Base-by-base conservation (phyloP, 2,113 vertebrate genomes). In the mouse (Mus musculus) region DNA sequence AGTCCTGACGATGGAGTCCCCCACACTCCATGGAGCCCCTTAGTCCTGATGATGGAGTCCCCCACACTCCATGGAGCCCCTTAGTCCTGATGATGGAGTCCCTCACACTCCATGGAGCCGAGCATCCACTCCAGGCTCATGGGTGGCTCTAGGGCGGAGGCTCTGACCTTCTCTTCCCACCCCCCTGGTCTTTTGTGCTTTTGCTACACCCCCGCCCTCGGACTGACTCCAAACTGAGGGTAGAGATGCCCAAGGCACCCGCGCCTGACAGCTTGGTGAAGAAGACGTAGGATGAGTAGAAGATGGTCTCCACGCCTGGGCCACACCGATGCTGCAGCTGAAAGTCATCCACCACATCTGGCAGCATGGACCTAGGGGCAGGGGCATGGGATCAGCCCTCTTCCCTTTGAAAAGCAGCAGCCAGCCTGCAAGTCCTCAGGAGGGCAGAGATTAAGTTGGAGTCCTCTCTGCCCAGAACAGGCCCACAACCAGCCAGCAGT, bases 281-380 rank as follows among this genome's bases (percentile, higher is more conserved):
- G 98, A 99, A 99, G 92, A 99, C 99, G 0, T 99, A 99, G 96
- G 99, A 99, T 1, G 99, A 99, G 98, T 99, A 99, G 98, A 99
- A 99, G 98, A 99, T 99, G 91, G 99, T 99, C 98, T 99, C 99
- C 10, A 99, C 98, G 91, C 99, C 99, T 0, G 99, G 99, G 89
- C 99, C 99, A 86, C 98, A 99, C 0, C 87, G 98, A 97, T 99
- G 99, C 94, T 98, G 98, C 98, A 99, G 96, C 93, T 99, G 98
- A 98, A 99, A 99, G 97, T 99, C 99, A 95, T 99, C 99, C 75
- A 99, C 99, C 95, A 99, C 99, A 63, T 99, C 99, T 36, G 99
- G 99, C 95, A 99, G 98, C 99, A 99, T 99, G 9, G 99, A 99
- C 99, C 99, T 99, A 33, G 49, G 33, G 52, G 49, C 24, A 52